phyloP scores from a whole-genome alignment of 2,797 vertebrate species.

The Falco cherrug region DNA sequence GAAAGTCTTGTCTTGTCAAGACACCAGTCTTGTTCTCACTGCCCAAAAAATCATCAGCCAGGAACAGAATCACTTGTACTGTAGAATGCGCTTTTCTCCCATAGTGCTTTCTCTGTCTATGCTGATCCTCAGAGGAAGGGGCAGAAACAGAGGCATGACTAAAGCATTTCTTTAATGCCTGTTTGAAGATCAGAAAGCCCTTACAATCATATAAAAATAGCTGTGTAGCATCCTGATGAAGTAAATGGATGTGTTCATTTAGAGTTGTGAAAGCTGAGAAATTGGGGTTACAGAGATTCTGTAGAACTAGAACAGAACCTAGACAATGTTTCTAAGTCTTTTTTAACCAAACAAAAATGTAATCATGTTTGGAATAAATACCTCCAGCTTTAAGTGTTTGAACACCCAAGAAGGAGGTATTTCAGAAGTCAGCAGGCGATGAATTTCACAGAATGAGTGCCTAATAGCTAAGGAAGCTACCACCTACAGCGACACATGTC shows the following conservation, averaged over 20 bases:
- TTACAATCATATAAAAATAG: background rate
- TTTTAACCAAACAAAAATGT: slow-evolving; percentile 5
- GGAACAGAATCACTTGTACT: background rate
- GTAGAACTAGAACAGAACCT: background rate
- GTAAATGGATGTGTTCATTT: background rate
- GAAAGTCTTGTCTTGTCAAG: background rate
- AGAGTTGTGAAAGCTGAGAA: background rate
- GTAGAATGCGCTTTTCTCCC: background rate
- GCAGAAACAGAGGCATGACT: background rate
- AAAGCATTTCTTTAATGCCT: background rate
- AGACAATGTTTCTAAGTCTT: background rate
- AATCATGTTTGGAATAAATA: background rate
- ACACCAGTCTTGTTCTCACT: background rate
- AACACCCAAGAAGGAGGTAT: slow-evolving; percentile 23
- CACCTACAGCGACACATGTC: slow-evolving; percentile 1
- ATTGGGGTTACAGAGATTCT: background rate
- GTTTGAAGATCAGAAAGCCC: background rate
- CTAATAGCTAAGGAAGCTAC: slow-evolving; percentile 53
- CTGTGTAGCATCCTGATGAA: background rate
- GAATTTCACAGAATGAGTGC: background rate
- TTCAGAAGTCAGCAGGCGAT: slow-evolving; percentile 29
- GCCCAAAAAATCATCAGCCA: background rate
- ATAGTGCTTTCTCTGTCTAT: background rate
- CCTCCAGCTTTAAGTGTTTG: background rate
- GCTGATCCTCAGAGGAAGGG: background rate